Percentiles rank a stretch among this genome's conserved stretches.
Evolutionary conservation across 1,140 invertebrate species (phyloP).

Genomic region (Diabrotica undecimpunctata): DNA sequence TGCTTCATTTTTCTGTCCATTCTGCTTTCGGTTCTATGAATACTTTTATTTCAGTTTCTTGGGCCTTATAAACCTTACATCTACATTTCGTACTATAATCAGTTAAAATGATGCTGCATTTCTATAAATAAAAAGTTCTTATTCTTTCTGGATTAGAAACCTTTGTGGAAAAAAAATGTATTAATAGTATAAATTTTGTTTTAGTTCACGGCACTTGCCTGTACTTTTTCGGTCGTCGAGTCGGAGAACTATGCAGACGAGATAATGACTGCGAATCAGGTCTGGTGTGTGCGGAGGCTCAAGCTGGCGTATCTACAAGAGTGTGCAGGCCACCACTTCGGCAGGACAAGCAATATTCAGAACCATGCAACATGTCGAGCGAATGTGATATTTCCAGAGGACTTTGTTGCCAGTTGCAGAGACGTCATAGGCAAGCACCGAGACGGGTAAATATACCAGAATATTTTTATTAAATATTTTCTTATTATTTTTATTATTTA

Average conservation of each 20-base stretch:
- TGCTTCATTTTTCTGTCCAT: too few relatives aligned
- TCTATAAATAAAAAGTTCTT: too few relatives aligned
- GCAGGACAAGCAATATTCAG: slow-evolving; percentile 78
- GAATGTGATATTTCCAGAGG: slow-evolving; percentile 83
- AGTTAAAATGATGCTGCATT: too few relatives aligned
- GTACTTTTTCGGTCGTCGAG: slow-evolving; percentile 66
- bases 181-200: slow-evolving; percentile 1
- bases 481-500: too few relatives aligned
- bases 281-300: slow-evolving; percentile 61
- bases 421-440: slow-evolving; percentile 77
- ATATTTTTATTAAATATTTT: neutral
- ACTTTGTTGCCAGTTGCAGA: slow-evolving; percentile 82
- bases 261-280: slow-evolving; percentile 74
- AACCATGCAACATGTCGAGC: slow-evolving; percentile 76
- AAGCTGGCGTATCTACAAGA: slow-evolving; percentile 51
- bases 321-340: slow-evolving; percentile 74
- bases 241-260: slow-evolving; percentile 68
- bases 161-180: too few relatives aligned
- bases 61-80: too few relatives aligned
- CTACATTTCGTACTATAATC: too few relatives aligned
- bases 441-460: slow-evolving; percentile 61
- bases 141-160: too few relatives aligned
- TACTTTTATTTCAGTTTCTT: too few relatives aligned
- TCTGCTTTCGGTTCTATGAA: too few relatives aligned
- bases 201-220: slow-evolving; percentile 66